Percentiles rank a stretch among this genome's conserved stretches.
phyloP scores from a whole-genome alignment of 2,113 vertebrate genomes.

The Propithecus coquereli region DNA sequence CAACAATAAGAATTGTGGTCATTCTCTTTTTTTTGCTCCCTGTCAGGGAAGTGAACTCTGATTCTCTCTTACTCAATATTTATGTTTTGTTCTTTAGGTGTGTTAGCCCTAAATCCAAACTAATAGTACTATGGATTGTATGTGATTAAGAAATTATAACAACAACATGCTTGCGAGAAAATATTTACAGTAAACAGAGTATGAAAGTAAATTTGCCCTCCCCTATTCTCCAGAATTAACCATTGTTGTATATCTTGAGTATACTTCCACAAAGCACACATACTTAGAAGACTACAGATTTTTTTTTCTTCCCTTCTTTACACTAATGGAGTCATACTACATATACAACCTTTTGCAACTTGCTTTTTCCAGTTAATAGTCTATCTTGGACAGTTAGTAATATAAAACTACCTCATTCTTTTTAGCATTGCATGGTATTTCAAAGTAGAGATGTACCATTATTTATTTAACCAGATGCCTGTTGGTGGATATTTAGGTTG shows the following conservation, averaged over 20 bases:
- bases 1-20: neutral
- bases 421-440: neutral
- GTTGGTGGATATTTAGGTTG: neutral
- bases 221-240: neutral
- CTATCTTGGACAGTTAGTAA: neutral
- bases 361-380: neutral
- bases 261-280: neutral
- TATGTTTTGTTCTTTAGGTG: neutral
- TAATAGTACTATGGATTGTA: neutral
- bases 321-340: neutral
- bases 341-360: neutral
- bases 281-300: neutral
- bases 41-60: too few species aligned
- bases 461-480: conserved; percentile 12
- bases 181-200: neutral
- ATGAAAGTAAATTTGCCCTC: neutral
- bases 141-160: neutral
- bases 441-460: neutral
- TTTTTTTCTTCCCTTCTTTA: neutral
- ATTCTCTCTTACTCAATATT: too few species aligned
- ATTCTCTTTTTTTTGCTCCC: neutral
- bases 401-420: neutral
- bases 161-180: neutral
- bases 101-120: neutral
- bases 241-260: neutral